These are phyloP conservation scores for Baronia brevicornis DNA, from an alignment of 2,888 invertebrate genomes.

Conservation along the genomic window DNA sequence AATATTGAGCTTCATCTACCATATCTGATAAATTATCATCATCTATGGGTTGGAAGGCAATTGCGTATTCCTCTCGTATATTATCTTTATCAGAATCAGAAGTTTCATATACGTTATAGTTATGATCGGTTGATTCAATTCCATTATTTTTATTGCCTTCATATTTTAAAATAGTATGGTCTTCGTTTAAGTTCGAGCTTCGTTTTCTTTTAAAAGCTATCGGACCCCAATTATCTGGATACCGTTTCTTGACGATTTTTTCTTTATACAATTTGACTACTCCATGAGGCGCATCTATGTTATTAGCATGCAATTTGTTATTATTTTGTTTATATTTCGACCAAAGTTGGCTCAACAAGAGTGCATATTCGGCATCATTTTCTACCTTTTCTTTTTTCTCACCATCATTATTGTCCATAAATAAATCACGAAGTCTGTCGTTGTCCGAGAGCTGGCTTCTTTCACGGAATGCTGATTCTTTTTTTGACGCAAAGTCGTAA, in stretches of 20 bases:
- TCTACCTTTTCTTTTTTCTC: slow-evolving; percentile 49
- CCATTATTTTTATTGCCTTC: slow-evolving; percentile 38
- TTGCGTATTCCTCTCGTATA: slow-evolving; percentile 60
- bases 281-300: slow-evolving; percentile 55
- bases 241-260: slow-evolving; percentile 62
- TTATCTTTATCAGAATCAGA: slow-evolving; percentile 61
- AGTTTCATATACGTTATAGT: slow-evolving; percentile 50
- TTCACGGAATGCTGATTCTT: slow-evolving; percentile 64
- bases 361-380: slow-evolving; percentile 70
- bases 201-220: slow-evolving; percentile 69
- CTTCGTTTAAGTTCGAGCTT: slow-evolving; percentile 47
- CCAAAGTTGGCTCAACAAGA: slow-evolving; percentile 73
- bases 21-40: slow-evolving; percentile 55
- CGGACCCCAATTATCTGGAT: slow-evolving; percentile 66
- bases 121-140: slow-evolving; percentile 35
- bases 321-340: slow-evolving; percentile 66
- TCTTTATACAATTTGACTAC: slow-evolving; percentile 64
- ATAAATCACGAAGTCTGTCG: slow-evolving; percentile 55
- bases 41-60: slow-evolving; percentile 67
- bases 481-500: slow-evolving; percentile 29
- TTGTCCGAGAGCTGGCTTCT: slow-evolving; percentile 57
- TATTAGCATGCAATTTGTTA: slow-evolving; percentile 46
- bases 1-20: slow-evolving; percentile 56
- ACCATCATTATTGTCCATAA: slow-evolving; percentile 47
- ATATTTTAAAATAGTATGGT: slow-evolving; percentile 38